A percentile compares a stretch with the other conserved stretches of the same genome.
phyloP scores from a whole-genome alignment of 2,797 vertebrate genomes.

The Bothrops alternatus region DNA sequence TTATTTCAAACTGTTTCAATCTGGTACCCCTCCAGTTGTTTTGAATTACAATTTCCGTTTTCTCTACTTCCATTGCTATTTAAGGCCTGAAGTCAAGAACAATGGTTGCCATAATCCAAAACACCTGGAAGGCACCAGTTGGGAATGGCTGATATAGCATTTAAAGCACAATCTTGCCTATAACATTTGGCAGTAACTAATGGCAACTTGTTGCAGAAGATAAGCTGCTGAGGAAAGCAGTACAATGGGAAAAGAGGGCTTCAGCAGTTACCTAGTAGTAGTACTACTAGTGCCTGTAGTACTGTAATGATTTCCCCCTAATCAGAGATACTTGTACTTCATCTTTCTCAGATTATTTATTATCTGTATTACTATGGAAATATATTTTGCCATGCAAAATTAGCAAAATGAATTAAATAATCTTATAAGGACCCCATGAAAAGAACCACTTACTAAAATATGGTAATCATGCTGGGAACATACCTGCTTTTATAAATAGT shows the following conservation, averaged over 20 bases:
- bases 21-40: background rate
- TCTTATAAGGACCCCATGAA: background rate
- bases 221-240: background rate
- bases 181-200: background rate
- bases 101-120: background rate
- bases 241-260: background rate
- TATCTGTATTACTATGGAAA: background rate
- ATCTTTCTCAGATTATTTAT: background rate
- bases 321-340: background rate
- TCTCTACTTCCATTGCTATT: background rate
- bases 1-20: background rate
- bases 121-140: background rate
- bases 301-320: background rate
- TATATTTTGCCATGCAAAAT: background rate
- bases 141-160: background rate
- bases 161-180: background rate
- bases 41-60: background rate
- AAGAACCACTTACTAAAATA: background rate
- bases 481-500: background rate
- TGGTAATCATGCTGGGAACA: background rate
- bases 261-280: background rate
- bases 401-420: background rate
- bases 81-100: background rate
- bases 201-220: background rate
- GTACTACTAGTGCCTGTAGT: background rate